Conservation (phyloP, 2,113 vertebrate genomes). For the Bothrops jararaca region DNA sequence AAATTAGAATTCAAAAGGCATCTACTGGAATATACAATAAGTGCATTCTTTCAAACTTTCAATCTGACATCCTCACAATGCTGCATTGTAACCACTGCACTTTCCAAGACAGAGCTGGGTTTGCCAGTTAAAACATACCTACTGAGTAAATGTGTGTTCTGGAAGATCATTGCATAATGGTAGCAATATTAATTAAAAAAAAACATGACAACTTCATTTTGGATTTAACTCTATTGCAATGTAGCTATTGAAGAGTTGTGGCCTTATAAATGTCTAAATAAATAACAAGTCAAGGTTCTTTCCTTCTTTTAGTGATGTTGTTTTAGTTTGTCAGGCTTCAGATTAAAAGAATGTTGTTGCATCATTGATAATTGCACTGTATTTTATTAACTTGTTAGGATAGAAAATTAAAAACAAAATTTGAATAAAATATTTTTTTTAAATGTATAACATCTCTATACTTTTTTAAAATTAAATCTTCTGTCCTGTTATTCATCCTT, state of each 20-base stretch:
- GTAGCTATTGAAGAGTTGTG: neutral
- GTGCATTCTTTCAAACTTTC: constrained; percentile 39
- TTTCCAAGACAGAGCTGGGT: constrained; percentile 25
- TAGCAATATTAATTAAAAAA: constrained; percentile 47
- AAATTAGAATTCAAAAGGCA: constrained; percentile 41
- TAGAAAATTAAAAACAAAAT: constrained; percentile 5
- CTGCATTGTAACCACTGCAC: neutral
- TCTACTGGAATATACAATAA: constrained; percentile 40
- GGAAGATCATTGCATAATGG: constrained; percentile 28
- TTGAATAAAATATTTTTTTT: constrained; percentile 15
- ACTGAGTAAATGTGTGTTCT: constrained; percentile 26
- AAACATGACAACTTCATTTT: constrained; percentile 57
- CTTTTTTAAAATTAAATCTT: neutral
- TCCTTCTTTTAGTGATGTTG: constrained; percentile 53
- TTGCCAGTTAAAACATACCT: constrained; percentile 32
- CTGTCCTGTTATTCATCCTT: neutral
- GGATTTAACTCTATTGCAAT: constrained; percentile 16
- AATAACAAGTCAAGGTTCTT: constrained; percentile 46
- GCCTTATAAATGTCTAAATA: neutral
- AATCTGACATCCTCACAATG: constrained; percentile 15
- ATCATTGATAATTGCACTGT: constrained; percentile 44
- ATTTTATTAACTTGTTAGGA: constrained; percentile 44
- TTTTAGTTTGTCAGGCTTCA: constrained; percentile 53
- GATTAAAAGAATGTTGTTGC: constrained; percentile 50
- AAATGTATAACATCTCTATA: neutral